Conservation (phyloP, 2,888 invertebrate genomes). For the Lottia scabra region DNA sequence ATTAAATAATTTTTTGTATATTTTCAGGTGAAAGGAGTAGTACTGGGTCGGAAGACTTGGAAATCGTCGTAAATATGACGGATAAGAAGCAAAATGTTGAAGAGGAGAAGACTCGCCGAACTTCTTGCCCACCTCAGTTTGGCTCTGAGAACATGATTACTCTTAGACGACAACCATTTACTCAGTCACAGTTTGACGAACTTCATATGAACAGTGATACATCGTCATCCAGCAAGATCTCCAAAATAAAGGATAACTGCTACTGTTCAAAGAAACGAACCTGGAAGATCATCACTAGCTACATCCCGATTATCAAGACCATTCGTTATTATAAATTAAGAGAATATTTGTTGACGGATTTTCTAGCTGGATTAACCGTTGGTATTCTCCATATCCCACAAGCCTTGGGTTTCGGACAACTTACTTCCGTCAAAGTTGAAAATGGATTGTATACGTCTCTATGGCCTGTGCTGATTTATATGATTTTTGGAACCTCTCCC, state of each 20-base stretch:
- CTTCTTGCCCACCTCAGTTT: conserved; percentile 39
- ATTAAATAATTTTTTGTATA: too few species aligned
- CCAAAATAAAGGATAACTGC: conserved; percentile 38
- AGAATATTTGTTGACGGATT: conserved; percentile 52
- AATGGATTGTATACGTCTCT: conserved; percentile 62
- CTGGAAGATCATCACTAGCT: conserved; percentile 48
- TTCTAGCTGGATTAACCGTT: conserved; percentile 64
- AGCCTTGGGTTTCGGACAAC: conserved; percentile 59
- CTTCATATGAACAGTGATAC: conserved; percentile 42
- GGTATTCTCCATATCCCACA: conserved; percentile 67
- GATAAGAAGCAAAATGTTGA: too few species aligned
- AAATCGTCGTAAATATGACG: too few species aligned
- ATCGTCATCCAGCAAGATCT: conserved; percentile 24
- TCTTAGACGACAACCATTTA: conserved; percentile 38
- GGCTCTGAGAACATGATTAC: conserved; percentile 37
- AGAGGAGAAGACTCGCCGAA: conserved; percentile 37
- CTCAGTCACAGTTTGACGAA: conserved; percentile 55
- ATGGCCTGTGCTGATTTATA: conserved; percentile 60
- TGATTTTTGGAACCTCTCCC: conserved; percentile 60
- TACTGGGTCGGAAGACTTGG: too few species aligned
- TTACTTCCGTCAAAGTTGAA: conserved; percentile 58
- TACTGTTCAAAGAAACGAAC: conserved; percentile 49
- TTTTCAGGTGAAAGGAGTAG: too few species aligned
- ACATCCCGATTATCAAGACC: conserved; percentile 56
- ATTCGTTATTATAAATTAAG: conserved; percentile 58